Evolutionary conservation across 1,140 invertebrate genomes (phyloP).

Genomic region (Drosophila tani): DNA sequence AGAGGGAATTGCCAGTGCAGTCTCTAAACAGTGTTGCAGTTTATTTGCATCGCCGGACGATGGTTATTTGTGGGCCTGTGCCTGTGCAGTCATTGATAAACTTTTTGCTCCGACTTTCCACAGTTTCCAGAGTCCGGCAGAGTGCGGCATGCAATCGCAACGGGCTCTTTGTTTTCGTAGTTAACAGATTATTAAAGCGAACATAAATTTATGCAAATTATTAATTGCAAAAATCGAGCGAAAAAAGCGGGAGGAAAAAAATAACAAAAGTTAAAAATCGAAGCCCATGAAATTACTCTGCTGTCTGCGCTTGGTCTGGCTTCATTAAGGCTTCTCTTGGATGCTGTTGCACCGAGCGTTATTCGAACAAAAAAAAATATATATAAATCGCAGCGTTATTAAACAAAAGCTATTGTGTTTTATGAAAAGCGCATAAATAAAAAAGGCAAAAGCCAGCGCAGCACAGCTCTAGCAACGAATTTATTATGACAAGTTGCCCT

Average conservation of each 20-base stretch:
- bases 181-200: conserved; percentile 80
- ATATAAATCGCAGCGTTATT: conserved; percentile 80
- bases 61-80: conserved; percentile 56
- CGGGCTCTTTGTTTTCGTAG: conserved; percentile 50
- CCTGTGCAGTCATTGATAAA: conserved; percentile 72
- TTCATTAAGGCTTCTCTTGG: conserved; percentile 68
- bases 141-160: conserved; percentile 38
- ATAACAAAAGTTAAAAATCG: conserved; percentile 48
- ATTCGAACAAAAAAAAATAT: conserved; percentile 35
- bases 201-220: conserved; percentile 80
- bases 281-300: conserved; percentile 66
- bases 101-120: conserved; percentile 38
- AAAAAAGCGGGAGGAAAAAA: conserved; percentile 19
- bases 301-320: conserved; percentile 37
- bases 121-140: conserved; percentile 11
- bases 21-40: conserved; percentile 73
- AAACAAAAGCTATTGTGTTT: conserved; percentile 83
- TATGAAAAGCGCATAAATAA: conserved; percentile 83
- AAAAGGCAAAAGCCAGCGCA: conserved; percentile 72
- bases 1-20: conserved; percentile 14
- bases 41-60: conserved; percentile 62
- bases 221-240: conserved; percentile 61
- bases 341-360: conserved; percentile 51
- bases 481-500: conserved; percentile 84
- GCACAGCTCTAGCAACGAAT: conserved; percentile 62